These are phyloP conservation scores for Theretra japonica DNA, from an alignment of 2,888 invertebrate genomes.

Conservation along the genomic window DNA sequence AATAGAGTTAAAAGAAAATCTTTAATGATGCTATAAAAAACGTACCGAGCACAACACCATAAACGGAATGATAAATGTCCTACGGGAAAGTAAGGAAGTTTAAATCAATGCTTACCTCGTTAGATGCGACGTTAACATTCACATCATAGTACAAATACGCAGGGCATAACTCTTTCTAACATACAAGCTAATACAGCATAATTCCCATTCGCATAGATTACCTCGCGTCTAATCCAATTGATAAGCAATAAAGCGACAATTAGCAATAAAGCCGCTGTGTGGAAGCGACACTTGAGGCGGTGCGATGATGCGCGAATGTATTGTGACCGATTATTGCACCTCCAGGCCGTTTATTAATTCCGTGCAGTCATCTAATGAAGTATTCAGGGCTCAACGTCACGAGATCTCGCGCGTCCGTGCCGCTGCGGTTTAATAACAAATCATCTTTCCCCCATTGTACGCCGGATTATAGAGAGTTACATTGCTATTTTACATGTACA, in stretches of 20 bases:
- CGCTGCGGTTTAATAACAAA: slow-evolving; percentile 62
- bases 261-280: slow-evolving; percentile 24
- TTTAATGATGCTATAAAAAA: slow-evolving; percentile 19
- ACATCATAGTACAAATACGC: neutral
- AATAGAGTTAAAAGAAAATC: slow-evolving; percentile 10
- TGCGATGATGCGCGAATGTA: slow-evolving; percentile 59
- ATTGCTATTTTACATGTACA: slow-evolving; percentile 57
- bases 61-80: slow-evolving; percentile 10
- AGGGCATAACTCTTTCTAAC: slow-evolving; percentile 2
- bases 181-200: neutral
- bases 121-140: neutral
- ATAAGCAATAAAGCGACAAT: slow-evolving; percentile 19
- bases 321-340: slow-evolving; percentile 62
- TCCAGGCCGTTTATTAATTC: slow-evolving; percentile 62
- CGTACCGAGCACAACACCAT: slow-evolving; percentile 9
- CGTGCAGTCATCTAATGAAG: slow-evolving; percentile 81
- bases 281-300: slow-evolving; percentile 21
- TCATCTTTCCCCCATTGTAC: slow-evolving; percentile 61
- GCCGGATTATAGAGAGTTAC: slow-evolving; percentile 63
- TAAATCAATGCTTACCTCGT: neutral
- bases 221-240: slow-evolving; percentile 20
- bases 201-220: neutral
- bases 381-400: slow-evolving; percentile 64
- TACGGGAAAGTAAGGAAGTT: slow-evolving; percentile 7
- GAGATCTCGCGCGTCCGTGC: slow-evolving; percentile 51